Percentiles rank a stretch among this genome's conserved stretches.
Conservation (phyloP, 2,888 invertebrate genomes). For the Xylocampa areola region DNA sequence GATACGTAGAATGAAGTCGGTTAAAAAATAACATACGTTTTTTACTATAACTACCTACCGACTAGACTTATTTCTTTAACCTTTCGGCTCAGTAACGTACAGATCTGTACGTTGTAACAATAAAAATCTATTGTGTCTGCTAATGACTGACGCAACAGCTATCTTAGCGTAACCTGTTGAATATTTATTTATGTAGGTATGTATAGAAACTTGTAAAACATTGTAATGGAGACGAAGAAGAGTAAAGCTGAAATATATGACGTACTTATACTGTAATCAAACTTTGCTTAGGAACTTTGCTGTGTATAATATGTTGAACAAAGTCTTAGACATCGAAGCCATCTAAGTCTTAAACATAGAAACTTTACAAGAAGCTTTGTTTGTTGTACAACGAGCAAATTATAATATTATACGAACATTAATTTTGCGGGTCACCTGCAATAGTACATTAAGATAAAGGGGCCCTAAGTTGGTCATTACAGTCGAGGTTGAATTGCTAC, state of each 20-base stretch:
- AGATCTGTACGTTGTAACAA: no score
- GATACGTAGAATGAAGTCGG: no score
- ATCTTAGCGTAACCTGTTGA: background rate
- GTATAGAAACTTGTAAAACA: background rate
- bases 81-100: no score
- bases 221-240: slow-evolving; percentile 11
- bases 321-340: slow-evolving; percentile 43
- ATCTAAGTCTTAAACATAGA: slow-evolving; percentile 25
- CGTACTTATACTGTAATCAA: slow-evolving; percentile 43
- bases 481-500: no score
- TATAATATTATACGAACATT: slow-evolving; percentile 33
- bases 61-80: no score
- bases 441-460: no score
- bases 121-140: no score
- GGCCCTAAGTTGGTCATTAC: no score
- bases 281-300: slow-evolving; percentile 41
- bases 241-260: slow-evolving; percentile 29
- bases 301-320: slow-evolving; percentile 48
- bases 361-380: slow-evolving; percentile 28
- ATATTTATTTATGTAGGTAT: background rate
- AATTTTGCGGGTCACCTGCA: slow-evolving; percentile 11
- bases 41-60: no score
- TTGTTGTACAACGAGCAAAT: slow-evolving; percentile 30
- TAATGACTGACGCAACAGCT: no score
- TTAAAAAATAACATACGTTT: no score